A percentile compares a stretch with the other conserved stretches of the same genome.
Evolutionary conservation across 2,797 vertebrate species (phyloP).

Genomic region (Taeniopygia guttata): DNA sequence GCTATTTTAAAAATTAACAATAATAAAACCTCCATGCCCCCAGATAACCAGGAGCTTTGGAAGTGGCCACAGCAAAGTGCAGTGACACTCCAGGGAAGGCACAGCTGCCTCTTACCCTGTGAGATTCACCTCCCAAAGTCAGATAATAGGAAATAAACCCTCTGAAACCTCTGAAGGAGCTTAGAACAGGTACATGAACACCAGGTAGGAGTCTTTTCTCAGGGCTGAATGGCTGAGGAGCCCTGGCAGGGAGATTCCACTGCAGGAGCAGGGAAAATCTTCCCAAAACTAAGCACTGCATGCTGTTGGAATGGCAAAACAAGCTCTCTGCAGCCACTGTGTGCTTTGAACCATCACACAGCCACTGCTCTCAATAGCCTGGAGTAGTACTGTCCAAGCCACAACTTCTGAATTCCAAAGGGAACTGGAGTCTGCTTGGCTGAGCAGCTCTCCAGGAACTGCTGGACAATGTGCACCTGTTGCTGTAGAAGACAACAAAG

Average conservation of each 20-base stretch:
- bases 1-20: neutral
- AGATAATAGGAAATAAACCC: neutral
- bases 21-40: neutral
- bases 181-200: neutral
- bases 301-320: neutral
- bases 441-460: constrained; percentile 3
- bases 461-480: neutral
- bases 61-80: neutral
- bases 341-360: neutral
- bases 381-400: neutral
- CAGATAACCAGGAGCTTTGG: neutral
- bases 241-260: neutral
- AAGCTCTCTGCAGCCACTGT: neutral
- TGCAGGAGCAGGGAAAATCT: neutral
- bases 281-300: rapidly evolving
- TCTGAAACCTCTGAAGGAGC: neutral
- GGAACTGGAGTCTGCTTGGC: neutral
- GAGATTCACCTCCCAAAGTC: neutral
- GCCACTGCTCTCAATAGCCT: neutral
- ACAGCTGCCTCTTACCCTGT: neutral
- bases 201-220: neutral
- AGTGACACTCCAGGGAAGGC: neutral
- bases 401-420: neutral
- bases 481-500: neutral
- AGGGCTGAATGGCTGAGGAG: neutral